Base-by-base conservation (phyloP, 2,888 invertebrate species). In the Ectemnius lituratus region DNA sequence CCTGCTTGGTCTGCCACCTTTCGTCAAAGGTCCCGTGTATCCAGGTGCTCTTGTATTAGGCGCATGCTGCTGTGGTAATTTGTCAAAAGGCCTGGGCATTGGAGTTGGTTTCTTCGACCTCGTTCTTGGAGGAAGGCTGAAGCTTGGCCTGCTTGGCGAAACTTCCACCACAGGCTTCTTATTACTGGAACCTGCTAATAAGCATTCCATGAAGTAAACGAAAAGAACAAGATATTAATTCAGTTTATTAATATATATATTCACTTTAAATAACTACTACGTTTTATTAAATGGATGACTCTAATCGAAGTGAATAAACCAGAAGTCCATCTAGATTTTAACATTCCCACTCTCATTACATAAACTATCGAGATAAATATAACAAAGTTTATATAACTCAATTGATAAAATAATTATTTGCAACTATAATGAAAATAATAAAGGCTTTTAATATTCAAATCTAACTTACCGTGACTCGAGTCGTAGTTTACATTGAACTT, bases 11-110 rank as follows among this genome's bases (percentile, higher is more conserved):
- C 88, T 85, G 0, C 68, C 28, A 16, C 76, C 72, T 67, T 89
- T 89, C 11, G 77, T n/a, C 69, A 88, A 64, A 0, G 88, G 86
- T 13, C 90, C 90, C 37, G 87, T 90, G 80, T 90, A 90, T 2
- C 90, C 90, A 1, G 90, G 90, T 11, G 90, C 90, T 72, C 90
- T 84, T 0, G 90, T 90, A 60, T 90, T 90, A 0, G 90, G 90
- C 4, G 90, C 90, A 60, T 90, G 90, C 57, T 90, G 90, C 27
- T 89, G 89, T 0, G 90, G 90, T 6, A 90, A 72, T 66, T 90
- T 90, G 67, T 90, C 90, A 68, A 87, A 90, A 0, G 90, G 90
- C 66, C 88, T 84, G 2, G 88, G 73, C 5, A 84, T 72, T n/a
- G 78, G 47, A 0, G 84, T 37, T 5, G 87, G 88, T 70, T 88